Percentiles rank a stretch among this genome's conserved stretches.
phyloP scores from a whole-genome alignment of 2,888 invertebrate genomes.

The Tribolium freemani region DNA sequence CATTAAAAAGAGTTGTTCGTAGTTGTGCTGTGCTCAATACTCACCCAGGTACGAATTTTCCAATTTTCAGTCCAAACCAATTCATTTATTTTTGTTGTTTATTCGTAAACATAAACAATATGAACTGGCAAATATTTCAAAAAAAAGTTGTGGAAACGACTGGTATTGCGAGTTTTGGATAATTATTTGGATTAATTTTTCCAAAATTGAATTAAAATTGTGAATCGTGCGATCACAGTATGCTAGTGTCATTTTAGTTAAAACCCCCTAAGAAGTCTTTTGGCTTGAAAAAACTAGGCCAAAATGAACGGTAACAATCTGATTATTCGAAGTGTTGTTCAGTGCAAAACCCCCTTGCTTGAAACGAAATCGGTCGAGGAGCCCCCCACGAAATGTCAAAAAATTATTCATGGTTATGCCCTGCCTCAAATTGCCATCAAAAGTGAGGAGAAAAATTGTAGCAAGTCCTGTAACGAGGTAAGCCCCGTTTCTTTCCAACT shows the following conservation, averaged over 20 bases:
- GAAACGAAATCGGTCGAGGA: constrained; percentile 49
- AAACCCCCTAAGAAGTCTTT: neutral
- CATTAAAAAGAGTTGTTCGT: neutral
- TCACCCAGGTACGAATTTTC: neutral
- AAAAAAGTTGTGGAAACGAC: neutral
- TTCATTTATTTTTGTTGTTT: neutral
- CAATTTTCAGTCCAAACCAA: neutral
- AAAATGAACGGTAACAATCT: constrained; percentile 50
- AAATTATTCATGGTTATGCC: constrained; percentile 53
- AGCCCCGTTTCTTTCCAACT: neutral
- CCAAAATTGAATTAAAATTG: neutral
- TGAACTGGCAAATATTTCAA: neutral
- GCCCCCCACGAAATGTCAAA: constrained; percentile 51
- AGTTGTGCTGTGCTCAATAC: neutral
- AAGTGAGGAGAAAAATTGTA: constrained; percentile 57
- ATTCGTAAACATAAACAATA: neutral
- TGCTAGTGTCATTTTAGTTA: constrained; percentile 40
- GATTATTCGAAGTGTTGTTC: constrained; percentile 49
- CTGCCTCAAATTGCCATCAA: constrained; percentile 65
- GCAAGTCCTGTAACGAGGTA: constrained; percentile 56
- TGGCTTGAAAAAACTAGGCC: neutral
- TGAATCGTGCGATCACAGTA: constrained; percentile 21
- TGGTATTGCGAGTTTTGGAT: neutral
- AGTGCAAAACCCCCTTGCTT: constrained; percentile 49
- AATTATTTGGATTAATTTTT: neutral